Percentiles rank a stretch among this genome's conserved stretches.
These are phyloP conservation scores for Papilio dardanus DNA, from an alignment of 1,140 invertebrate species.

Conservation along the genomic window DNA sequence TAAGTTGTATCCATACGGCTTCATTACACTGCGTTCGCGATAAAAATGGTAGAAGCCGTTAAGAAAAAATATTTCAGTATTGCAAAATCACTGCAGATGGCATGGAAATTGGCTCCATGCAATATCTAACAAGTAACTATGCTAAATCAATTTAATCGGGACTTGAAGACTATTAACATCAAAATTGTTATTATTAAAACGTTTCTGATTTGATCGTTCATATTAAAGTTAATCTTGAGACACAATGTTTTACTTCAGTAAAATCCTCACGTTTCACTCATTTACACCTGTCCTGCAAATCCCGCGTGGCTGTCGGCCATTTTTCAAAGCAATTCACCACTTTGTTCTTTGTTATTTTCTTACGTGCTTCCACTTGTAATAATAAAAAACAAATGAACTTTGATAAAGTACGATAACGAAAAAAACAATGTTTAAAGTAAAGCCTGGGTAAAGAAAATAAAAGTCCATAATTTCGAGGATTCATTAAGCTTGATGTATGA, in stretches of 20 bases:
- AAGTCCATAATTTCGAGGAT: background rate
- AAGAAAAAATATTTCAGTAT: too few species aligned
- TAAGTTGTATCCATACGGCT: too few species aligned
- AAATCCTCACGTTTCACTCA: background rate
- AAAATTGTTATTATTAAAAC: background rate
- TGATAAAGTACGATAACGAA: too few species aligned
- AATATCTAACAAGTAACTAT: too few species aligned
- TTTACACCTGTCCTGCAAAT: background rate
- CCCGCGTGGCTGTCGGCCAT: background rate
- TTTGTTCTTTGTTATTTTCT: background rate
- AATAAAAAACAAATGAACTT: background rate
- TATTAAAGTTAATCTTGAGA: background rate
- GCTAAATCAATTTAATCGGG: too few species aligned
- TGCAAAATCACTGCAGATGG: too few species aligned
- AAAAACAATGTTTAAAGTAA: too few species aligned
- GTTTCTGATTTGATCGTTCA: background rate
- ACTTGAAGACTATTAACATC: background rate
- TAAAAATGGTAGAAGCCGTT: too few species aligned
- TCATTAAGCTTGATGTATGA: too few species aligned
- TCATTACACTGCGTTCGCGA: too few species aligned
- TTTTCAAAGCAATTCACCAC: conserved; percentile 1
- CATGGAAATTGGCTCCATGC: too few species aligned
- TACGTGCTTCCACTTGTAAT: background rate
- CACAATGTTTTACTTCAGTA: background rate
- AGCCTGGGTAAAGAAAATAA: too few species aligned